Evolutionary conservation across 2,888 invertebrate species (phyloP).

Genomic region (Eristalinus aeneus): DNA sequence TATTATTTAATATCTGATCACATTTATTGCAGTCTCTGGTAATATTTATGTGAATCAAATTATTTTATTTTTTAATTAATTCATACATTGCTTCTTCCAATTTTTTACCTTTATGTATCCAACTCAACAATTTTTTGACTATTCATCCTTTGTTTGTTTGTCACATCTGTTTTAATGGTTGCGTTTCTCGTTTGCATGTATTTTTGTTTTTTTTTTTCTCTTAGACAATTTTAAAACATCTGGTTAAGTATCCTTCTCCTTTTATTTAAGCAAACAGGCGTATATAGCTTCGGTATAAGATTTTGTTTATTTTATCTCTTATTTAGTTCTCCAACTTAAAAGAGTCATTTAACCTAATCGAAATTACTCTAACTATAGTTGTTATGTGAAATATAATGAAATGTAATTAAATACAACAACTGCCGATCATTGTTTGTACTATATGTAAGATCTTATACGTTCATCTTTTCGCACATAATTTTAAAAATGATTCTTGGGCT

Average conservation of each 20-base stretch:
- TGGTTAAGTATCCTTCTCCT: conserved; percentile 13
- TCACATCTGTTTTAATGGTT: conserved; percentile 73
- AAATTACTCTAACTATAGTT: background rate
- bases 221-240: conserved; percentile 72
- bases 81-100: conserved; percentile 25
- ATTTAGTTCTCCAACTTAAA: conserved; percentile 14
- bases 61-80: conserved; percentile 52
- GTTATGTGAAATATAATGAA: background rate
- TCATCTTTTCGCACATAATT: background rate
- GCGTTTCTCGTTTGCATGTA: conserved; percentile 79
- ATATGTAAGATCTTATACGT: background rate
- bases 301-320: conserved; percentile 77
- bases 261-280: background rate
- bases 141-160: conserved; percentile 2
- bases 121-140: conserved; percentile 8
- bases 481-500: conserved; percentile 69
- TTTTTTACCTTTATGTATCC: conserved; percentile 17
- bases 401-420: conserved; percentile 7
- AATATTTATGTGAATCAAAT: conserved; percentile 75
- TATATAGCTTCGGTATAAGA: no score
- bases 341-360: background rate
- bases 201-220: conserved; percentile 66
- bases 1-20: conserved; percentile 81
- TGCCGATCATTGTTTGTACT: conserved; percentile 68
- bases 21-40: conserved; percentile 81